These are phyloP conservation scores for Coboldia fuscipes DNA, from an alignment of 1,140 invertebrate genomes.

Conservation along the genomic window DNA sequence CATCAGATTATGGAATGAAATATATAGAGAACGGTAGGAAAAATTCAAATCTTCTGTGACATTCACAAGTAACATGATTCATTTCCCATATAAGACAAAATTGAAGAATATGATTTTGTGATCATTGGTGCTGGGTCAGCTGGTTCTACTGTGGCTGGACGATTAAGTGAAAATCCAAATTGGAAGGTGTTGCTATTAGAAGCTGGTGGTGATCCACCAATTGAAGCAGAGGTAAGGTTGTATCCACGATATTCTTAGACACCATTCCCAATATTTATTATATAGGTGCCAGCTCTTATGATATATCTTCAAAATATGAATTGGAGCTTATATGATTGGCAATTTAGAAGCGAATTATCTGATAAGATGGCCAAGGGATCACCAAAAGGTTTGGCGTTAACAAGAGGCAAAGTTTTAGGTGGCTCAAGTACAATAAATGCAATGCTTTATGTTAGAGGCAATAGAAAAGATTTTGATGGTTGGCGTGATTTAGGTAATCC, in stretches of 20 bases:
- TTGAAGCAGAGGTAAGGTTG: constrained; percentile 39
- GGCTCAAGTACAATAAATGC: constrained; percentile 56
- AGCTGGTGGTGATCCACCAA: constrained; percentile 43
- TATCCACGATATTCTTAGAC: too few species aligned
- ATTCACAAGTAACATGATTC: background rate
- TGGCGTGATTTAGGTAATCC: constrained; percentile 67
- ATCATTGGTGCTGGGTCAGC: constrained; percentile 70
- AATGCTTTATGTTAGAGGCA: constrained; percentile 65
- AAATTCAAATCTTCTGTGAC: too few species aligned
- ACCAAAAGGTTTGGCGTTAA: constrained; percentile 27
- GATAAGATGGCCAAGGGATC: constrained; percentile 25
- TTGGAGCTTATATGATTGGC: constrained; percentile 40
- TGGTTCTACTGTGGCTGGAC: constrained; percentile 65
- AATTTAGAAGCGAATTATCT: constrained; percentile 33
- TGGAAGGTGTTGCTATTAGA: constrained; percentile 64
- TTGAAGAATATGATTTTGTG: constrained; percentile 21
- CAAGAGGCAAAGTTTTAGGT: constrained; percentile 31
- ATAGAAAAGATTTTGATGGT: constrained; percentile 57
- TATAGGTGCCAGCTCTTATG: constrained; percentile 26
- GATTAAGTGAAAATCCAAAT: constrained; percentile 41
- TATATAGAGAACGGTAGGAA: constrained; percentile 18
- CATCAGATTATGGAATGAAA: constrained; percentile 25
- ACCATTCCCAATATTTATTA: too few species aligned
- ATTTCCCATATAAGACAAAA: background rate
- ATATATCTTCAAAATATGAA: constrained; percentile 20